Evolutionary conservation across 1,140 invertebrate genomes (phyloP), one percentile per base, ranked within the genome.

Genomic region (Pseudomyrmex concolor): DNA sequence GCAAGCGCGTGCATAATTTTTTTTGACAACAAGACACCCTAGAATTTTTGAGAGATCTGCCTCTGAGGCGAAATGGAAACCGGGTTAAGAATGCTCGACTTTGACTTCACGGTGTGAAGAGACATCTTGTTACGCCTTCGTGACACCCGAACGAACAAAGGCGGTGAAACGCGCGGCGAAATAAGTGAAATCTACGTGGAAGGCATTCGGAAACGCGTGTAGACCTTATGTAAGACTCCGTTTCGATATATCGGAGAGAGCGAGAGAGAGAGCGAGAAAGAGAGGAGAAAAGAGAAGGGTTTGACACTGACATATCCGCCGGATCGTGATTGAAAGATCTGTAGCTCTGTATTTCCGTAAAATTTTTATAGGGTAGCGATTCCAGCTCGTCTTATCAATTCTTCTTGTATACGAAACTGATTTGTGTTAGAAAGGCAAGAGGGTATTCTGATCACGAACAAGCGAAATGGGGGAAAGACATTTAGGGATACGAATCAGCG

Each of bases 41-140:
- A n/a, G 55, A 64, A 84, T 73, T 86, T 78, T 63, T 86, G 12
- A 62, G 12, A 13, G 48, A 62, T 59, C 19, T 7, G 45, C 15
- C n/a, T 25, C 77, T 25, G 57, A 63, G 68, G 34, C 25, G 50
- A 25, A 84, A 80, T 77, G 63, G 45, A 86, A 86, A 86, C 59
- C 59, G 54, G 60, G 63, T 84, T 84, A 82, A 72, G 54, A n/a
- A 64, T 59, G 50, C 74, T 78, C 48, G 51, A 84, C 68, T 73
- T 82, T 82, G 78, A 82, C 34, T 34, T 5, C 50, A 45, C 13
- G 17, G 48, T 63, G 74, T 50, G 68, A 81, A 66, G 60, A 86
- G 77, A 85, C 74, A 80, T 73, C 83, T 85, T 73, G 85, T 86
- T 85, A 85, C 64, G 74, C 55, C 54, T 63, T 81, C 19, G 55